These are phyloP conservation scores for Ceratitis capitata DNA, from an alignment of 1,140 invertebrate species.

Conservation along the genomic window DNA sequence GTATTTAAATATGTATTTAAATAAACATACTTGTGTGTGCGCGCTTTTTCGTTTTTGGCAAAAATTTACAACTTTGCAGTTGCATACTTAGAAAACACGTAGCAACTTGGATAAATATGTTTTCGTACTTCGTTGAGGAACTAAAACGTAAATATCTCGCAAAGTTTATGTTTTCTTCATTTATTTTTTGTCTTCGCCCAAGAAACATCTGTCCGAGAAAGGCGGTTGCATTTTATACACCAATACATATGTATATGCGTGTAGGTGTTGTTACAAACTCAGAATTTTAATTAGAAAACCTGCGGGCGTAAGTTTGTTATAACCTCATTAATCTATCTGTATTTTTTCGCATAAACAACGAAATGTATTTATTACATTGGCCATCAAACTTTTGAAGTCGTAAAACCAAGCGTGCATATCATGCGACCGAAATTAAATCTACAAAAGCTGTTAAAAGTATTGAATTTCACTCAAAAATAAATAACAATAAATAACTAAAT, in stretches of 20 bases:
- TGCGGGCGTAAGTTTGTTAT: neutral
- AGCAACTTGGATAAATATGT: neutral
- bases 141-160: neutral
- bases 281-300: neutral
- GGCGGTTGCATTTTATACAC: neutral
- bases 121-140: neutral
- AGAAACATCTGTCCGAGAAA: neutral
- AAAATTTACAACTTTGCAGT: conserved; percentile 9
- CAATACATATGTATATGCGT: neutral
- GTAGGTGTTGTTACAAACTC: neutral
- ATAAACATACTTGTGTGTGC: neutral
- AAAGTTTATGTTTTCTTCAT: neutral
- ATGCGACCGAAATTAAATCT: no score
- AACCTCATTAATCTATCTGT: no score
- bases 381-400: no score
- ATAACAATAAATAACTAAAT: no score
- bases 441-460: no score
- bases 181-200: neutral
- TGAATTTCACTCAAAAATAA: no score
- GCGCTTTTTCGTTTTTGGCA: neutral
- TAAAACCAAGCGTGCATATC: no score
- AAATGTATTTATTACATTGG: neutral
- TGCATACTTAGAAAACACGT: neutral
- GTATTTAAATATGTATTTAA: no score
- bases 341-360: no score